Evolutionary conservation across 2,113 vertebrate species (phyloP).

Genomic region (Shinisaurus crocodilurus): DNA sequence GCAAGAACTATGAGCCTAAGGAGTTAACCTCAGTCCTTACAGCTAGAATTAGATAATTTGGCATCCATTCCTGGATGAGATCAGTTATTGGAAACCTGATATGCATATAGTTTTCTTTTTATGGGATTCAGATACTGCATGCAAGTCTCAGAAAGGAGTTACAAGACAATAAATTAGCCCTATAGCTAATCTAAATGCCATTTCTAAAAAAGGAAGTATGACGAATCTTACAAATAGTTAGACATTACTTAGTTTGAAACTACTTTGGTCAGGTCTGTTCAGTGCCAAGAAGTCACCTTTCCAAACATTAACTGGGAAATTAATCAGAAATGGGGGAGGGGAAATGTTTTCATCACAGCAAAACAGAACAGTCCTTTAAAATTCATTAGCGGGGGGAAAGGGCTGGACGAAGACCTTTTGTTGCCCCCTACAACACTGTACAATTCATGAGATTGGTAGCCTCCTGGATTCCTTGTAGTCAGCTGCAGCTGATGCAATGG

Average conservation of each 20-base stretch:
- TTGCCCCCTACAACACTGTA: no score
- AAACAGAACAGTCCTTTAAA: slow-evolving; percentile 51
- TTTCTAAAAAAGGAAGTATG: slow-evolving; percentile 67
- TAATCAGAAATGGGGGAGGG: slow-evolving; percentile 63
- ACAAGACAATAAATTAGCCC: slow-evolving; percentile 52
- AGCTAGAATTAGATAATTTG: slow-evolving; percentile 36
- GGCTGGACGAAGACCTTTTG: background rate
- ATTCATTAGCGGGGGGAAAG: background rate
- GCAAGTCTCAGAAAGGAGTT: background rate
- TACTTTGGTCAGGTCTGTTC: slow-evolving; percentile 73
- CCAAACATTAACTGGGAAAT: slow-evolving; percentile 71
- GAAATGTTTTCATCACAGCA: slow-evolving; percentile 64
- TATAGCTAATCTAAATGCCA: slow-evolving; percentile 64
- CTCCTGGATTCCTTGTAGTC: background rate
- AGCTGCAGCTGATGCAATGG: background rate
- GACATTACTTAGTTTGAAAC: slow-evolving; percentile 66
- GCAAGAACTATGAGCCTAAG: background rate
- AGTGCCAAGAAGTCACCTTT: slow-evolving; percentile 67
- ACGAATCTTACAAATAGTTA: slow-evolving; percentile 60
- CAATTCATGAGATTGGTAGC: background rate
- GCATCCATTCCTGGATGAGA: slow-evolving; percentile 25
- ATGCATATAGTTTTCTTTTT: slow-evolving; percentile 36
- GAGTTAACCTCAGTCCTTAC: slow-evolving; percentile 1
- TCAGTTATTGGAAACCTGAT: slow-evolving; percentile 33
- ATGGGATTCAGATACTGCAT: background rate